These are phyloP conservation scores for Arbacia lixula DNA, from an alignment of 53 echinoderm and acorn worm species.

Conservation along the genomic window DNA sequence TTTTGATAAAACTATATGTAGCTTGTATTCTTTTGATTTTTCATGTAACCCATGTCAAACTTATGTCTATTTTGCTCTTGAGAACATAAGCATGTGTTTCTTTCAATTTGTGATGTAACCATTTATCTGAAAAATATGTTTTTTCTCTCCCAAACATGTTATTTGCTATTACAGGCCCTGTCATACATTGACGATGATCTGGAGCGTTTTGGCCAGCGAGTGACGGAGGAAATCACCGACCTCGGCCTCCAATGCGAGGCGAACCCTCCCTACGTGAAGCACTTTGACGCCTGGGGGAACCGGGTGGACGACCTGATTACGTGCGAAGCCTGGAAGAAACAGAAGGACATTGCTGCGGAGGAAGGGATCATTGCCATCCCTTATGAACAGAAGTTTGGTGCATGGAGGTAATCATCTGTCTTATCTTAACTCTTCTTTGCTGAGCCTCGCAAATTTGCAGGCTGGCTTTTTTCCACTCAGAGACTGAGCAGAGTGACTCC, in stretches of 20 bases:
- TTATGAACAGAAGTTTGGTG: conserved; percentile 83
- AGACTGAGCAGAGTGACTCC: too few species aligned
- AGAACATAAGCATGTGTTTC: too few species aligned
- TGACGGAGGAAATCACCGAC: conserved; percentile 67
- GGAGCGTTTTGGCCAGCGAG: conserved; percentile 77
- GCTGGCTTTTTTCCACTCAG: too few species aligned
- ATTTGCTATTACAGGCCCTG: conserved; percentile 72
- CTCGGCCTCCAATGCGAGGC: conserved; percentile 82
- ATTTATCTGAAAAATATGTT: not conserved
- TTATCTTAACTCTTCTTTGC: too few species aligned
- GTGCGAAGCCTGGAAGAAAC: conserved; percentile 88
- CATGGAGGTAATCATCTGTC: conserved; percentile 90
- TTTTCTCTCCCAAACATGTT: not conserved
- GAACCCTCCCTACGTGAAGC: conserved; percentile 71
- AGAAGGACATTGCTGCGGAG: conserved; percentile 83
- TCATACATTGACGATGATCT: conserved; percentile 71
- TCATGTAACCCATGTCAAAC: too few species aligned
- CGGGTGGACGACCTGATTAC: conserved; percentile 81
- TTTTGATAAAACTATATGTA: too few species aligned
- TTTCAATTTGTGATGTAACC: too few species aligned
- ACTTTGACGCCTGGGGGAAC: conserved; percentile 98
- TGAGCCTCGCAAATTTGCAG: too few species aligned
- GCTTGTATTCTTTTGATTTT: too few species aligned
- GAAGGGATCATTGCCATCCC: conserved; percentile 94
- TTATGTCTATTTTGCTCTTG: too few species aligned